Percentiles rank a stretch among this genome's conserved stretches.
phyloP scores from a whole-genome alignment of 92 coral and sea anemone species.

The Epizoanthus illoricatus region DNA sequence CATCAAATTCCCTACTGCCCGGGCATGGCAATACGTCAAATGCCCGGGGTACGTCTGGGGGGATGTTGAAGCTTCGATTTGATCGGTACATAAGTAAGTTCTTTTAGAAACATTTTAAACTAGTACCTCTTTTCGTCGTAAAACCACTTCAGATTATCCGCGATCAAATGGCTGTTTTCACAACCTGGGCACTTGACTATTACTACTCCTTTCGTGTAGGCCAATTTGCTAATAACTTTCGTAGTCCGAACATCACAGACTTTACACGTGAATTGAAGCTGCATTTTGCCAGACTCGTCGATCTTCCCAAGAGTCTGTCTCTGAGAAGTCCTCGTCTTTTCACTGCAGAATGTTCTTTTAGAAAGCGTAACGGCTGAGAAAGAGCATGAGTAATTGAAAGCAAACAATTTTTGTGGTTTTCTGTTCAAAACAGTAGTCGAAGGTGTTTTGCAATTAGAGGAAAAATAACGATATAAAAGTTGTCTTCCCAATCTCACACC shows the following conservation, averaged over 20 bases:
- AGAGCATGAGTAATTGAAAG: neutral
- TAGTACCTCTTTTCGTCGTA: conserved; percentile 75
- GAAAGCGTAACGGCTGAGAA: conserved; percentile 6
- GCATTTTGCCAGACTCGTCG: conserved; percentile 60
- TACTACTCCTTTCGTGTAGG: conserved; percentile 88
- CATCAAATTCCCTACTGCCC: too few species aligned
- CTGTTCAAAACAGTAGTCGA: neutral
- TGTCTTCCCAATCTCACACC: neutral
- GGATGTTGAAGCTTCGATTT: too few species aligned
- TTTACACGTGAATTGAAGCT: conserved; percentile 83
- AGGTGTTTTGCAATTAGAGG: neutral
- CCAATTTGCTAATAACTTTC: conserved; percentile 84
- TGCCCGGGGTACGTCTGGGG: too few species aligned
- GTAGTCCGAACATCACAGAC: conserved; percentile 86
- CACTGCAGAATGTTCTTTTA: conserved; percentile 22
- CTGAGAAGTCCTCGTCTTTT: neutral
- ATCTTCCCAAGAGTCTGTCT: conserved; percentile 32
- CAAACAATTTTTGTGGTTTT: neutral
- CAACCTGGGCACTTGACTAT: conserved; percentile 94
- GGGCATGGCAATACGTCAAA: too few species aligned
- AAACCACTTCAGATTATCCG: conserved; percentile 95
- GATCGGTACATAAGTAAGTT: too few species aligned
- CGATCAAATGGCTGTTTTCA: conserved; percentile 86
- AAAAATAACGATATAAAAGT: conserved; percentile 20
- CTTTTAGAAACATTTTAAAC: too few species aligned